Evolutionary conservation across 2,113 vertebrate species (phyloP), one percentile per base, ranked within the genome.

Genomic region (Anarhynchus alexandrinus): DNA sequence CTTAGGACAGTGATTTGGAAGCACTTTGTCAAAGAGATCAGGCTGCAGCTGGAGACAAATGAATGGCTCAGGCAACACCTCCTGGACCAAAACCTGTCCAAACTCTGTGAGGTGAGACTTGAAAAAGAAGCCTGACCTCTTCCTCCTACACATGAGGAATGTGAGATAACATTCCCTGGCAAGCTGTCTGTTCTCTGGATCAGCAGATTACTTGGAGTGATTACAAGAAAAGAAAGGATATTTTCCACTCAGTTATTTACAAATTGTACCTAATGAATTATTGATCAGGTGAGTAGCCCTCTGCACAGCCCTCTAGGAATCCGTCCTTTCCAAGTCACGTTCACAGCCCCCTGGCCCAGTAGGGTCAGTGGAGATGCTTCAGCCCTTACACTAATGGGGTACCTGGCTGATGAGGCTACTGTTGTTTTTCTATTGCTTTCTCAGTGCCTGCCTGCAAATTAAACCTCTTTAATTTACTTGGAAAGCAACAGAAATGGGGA

Each of bases 171-270:
- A 61, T 49, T 84, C 47, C 47, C 77, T 91, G 57, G 76, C 72
- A 92, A 92, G 30, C 72, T 67, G 58, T 51, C 76, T 86, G 61
- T 84, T 96, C 65, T 77, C 67, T 79, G 57, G 82, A 92, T 93
- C 92, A 94, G 92, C 90, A 96, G 86, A 94, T 96, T 96, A 86
- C 65, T 27, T 86, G 88, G 61, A 85, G 34, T 74, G 76, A 96
- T 96, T 91, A 88, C 72, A 90, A 88, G 77, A 73, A 94, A 86
- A 93, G 18, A 93, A 92, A 94, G 79, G 80, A 94, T 94, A 83
- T 92, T 96, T 96, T 97, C 61, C 69, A 81, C 83, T 76, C 59
- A 32, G 83, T 93, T 92, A 93, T 95, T 94, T 96, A 86, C 92
- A 91, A 96, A 82, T 61, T 94, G 80, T 25, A 69, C 26, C 52